Base-by-base conservation (phyloP, 2,113 vertebrate species). In the Macquaria australasica region DNA sequence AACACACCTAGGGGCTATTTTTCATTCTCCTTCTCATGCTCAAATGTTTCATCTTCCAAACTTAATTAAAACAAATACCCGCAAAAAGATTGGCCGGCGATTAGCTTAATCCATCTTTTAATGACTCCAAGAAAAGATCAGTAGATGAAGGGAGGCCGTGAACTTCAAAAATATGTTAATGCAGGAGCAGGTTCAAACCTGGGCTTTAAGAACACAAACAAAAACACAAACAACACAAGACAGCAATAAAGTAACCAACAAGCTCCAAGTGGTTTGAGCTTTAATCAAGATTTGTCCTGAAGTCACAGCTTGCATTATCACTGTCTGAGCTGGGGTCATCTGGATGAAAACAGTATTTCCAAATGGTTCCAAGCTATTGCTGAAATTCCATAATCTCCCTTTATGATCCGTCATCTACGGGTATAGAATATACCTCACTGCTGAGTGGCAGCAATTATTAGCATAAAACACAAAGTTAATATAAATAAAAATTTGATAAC, bases 121-220 rank as follows among this genome's bases (percentile, higher is more conserved):
- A 81, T 85, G 83, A 88, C 39, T 77, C 70, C 56, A 67, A 77
- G 71, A 88, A 80, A 77, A 71, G 75, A 86, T 77, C 70, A 55
- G 59, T 16, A n/a, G 79, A 81, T 58, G 37, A 71, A 55, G 43
- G 43, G 75, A 58, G 15, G 31, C 55, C 80, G 34, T 53, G 45
- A 50, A 81, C 83, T 81, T 88, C 69, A 83, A 88, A 87, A 79
- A 67, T 58, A 88, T 85, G 81, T 66, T 82, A 86, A 88, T 79
- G 68, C 6, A 31, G n/a, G 31, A 80, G 48, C 41, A 69, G 15
- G 69, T 41, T 86, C 37, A 77, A 62, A 67, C 20, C 25, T 8
- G 14, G 45, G 45, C 43, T 76, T 43, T 6, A 60, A 45, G 8
- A 80, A 77, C 37, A 73, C 21, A 85, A 85, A 82, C 55, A 59